These are phyloP conservation scores for Halichondria panicea DNA, from an alignment of 37 sponge, comb jelly and placozoan genomes.

Conservation along the genomic window DNA sequence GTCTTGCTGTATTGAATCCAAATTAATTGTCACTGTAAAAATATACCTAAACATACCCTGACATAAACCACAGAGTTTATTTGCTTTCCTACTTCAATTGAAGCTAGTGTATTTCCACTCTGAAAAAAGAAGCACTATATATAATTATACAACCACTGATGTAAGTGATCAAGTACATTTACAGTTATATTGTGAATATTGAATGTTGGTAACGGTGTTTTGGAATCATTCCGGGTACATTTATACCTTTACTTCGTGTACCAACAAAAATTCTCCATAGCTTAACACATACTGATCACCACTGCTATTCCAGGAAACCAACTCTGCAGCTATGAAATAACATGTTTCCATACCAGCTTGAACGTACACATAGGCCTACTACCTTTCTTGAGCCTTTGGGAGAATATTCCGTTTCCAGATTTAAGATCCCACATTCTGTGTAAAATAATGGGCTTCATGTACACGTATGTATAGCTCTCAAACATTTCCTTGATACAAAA, in stretches of 20 bases:
- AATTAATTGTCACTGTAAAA: neutral
- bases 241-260: slow-evolving; percentile 55
- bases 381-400: too few relatives aligned
- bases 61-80: slow-evolving; percentile 57
- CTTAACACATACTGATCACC: slow-evolving; percentile 53
- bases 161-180: neutral
- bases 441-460: too few relatives aligned
- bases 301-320: slow-evolving; percentile 56
- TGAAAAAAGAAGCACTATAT: slow-evolving; percentile 3
- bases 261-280: slow-evolving; percentile 9
- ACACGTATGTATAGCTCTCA: too few relatives aligned
- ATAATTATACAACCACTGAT: neutral
- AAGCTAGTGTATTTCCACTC: slow-evolving; percentile 22
- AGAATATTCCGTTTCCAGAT: too few relatives aligned
- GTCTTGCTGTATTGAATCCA: slow-evolving; percentile 30
- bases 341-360: too few relatives aligned
- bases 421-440: too few relatives aligned
- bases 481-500: too few relatives aligned
- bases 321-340: slow-evolving; percentile 47
- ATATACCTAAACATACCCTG: slow-evolving; percentile 35
- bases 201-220: too few relatives aligned
- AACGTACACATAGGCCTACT: too few relatives aligned
- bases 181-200: neutral
- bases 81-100: slow-evolving; percentile 37
- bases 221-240: neutral